Percentiles rank a stretch among this genome's conserved stretches.
Conservation (phyloP, 92 coral and sea anemone species). For the Micromussa lordhowensis region DNA sequence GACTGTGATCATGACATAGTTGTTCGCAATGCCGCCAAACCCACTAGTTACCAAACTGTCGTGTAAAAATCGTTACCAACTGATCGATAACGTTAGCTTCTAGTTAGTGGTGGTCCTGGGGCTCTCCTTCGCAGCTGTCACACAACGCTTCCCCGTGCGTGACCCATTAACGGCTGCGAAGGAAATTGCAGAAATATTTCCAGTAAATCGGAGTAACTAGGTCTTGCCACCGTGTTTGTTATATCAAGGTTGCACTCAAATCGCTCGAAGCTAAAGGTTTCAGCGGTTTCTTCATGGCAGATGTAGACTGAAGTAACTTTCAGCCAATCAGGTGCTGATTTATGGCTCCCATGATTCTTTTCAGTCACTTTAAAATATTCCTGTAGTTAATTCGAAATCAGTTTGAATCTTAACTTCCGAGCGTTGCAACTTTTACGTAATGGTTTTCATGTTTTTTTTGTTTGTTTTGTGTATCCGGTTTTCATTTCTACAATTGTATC, state of each 20-base stretch:
- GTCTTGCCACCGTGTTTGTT: not conserved
- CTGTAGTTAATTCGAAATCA: not conserved
- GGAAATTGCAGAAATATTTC: no score
- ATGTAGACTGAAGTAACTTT: not conserved
- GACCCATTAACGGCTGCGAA: no score
- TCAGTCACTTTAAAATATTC: not conserved
- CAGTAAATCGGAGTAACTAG: not conserved
- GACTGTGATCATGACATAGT: no score
- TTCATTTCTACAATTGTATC: not conserved
- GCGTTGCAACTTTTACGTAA: not conserved
- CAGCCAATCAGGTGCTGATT: not conserved
- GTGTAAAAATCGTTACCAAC: no score
- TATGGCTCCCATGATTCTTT: not conserved
- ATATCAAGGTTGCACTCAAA: not conserved
- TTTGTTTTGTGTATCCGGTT: not conserved
- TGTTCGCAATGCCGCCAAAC: no score
- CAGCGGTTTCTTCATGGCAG: not conserved
- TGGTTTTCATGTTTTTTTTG: not conserved
- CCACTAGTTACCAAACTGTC: no score
- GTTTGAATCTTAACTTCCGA: not conserved
- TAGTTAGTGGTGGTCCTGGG: no score
- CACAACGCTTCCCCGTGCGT: no score
- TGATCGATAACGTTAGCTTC: no score
- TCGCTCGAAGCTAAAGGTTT: not conserved
- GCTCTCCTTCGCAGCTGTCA: no score